Base-by-base conservation (phyloP, 2,888 invertebrate species). In the Acronicta psi region DNA sequence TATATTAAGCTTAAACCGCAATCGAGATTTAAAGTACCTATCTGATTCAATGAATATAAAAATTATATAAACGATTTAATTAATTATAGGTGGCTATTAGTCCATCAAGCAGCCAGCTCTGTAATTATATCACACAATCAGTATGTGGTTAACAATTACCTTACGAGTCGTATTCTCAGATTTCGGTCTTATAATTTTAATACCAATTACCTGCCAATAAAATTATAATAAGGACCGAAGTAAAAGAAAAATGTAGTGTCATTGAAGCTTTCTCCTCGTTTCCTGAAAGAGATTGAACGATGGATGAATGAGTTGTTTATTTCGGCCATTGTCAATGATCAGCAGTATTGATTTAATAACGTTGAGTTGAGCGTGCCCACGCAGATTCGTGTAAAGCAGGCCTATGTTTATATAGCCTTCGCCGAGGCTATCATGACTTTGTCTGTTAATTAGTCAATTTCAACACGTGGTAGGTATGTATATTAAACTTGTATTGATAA, bases 191-290 rank as follows among this genome's bases (percentile, higher is more conserved):
- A 49, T 55, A 67, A 67, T 71, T 67, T 67, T 42, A 53, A 71
- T 59, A 46, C 52, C 59, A 70, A 71, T 67, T 67, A 67, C 63
- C 62, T 52, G 34, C 20, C 50, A 41, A 59, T 71, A 36, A 53
- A 51, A 59, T 43, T 29, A 59, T 55, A 66, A 71, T 51, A 54
- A 49, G 25, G 44, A 59, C 16, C 51, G 42, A 18, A 42, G 18
- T 47, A 59, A 41, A 66, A 51, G 60, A 63, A 47, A 53, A 68
- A 50, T 46, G 50, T 25, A 54, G 14, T 64, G 47, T 56, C 59
- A 67, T 66, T 50, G 53, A 57, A 41, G 49, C 72, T 77, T 77
- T 77, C 79, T 69, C 65, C 57, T 62, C 55, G 73, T 72, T 76
- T 79, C 53, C 57, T 62, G 53, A 67, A 69, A 61, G 44, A 49